Base-by-base conservation (phyloP, 1,140 invertebrate species). In the Phthorimaea operculella region DNA sequence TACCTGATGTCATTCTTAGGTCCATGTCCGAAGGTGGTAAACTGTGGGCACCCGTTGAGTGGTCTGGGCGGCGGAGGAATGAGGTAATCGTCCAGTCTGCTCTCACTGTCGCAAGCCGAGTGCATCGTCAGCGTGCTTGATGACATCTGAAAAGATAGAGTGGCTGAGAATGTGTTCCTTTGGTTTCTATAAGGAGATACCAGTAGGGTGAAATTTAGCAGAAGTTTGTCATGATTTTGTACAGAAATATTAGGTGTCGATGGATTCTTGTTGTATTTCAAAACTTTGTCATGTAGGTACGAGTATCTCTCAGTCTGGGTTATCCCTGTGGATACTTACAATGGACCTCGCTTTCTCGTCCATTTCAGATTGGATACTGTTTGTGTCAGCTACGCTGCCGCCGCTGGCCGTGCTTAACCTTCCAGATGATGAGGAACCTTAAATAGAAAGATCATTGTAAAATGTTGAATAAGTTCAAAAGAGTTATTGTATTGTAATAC, bases 311-410 rank as follows among this genome's bases (percentile, higher is more conserved):
- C n/a, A n/a, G n/a, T n/a, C n/a, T n/a, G n/a, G n/a, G n/a, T n/a
- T n/a, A n/a, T n/a, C n/a, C n/a, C n/a, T n/a, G n/a, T n/a, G n/a
- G n/a, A n/a, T 15, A 77, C 75, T 82, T 70, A 79, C 76, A 64
- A 78, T 76, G 58, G 78, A 86, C 72, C 91, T 90, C 56, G 91
- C 89, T 66, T 90, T 88, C 18, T 94, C 93, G 59, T 95, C 93
- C 54, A 90, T 89, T 72, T 95, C 93, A 0, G 93, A 95, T 74
- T 94, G 92, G 0, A 92, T 93, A 52, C 93, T 93, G 68, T 92
- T 92, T 59, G 92, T 94, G 65, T 95, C 94, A 0, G 91, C 93
- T 0, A 93, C 86, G 66, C 92, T 94, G 16, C 90, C 90, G 1
- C 91, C 92, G 67, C 92, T 94, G 0, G 89, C 90, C 1, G 90